Evolutionary conservation across 2,113 vertebrate species (phyloP).

Genomic region (Octodon degus): DNA sequence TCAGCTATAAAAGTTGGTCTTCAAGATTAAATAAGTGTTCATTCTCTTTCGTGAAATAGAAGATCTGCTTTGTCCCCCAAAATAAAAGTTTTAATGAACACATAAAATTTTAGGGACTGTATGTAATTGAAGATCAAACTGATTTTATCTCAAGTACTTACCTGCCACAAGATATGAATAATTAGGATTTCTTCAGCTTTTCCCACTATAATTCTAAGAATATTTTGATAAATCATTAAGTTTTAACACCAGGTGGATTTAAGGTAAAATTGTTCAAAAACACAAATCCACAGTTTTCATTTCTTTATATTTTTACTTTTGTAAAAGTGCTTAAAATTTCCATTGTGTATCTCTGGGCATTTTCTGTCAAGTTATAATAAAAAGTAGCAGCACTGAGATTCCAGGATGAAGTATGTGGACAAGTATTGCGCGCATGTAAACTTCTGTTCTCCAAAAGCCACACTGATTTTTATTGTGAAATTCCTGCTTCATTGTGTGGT

Average conservation of each 20-base stretch:
- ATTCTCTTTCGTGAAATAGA: constrained; percentile 35
- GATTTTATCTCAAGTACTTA: background rate
- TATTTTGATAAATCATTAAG: constrained; percentile 11
- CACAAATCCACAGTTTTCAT: constrained; percentile 47
- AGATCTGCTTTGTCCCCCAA: constrained; percentile 38
- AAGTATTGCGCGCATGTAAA: background rate
- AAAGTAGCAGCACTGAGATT: constrained; percentile 39
- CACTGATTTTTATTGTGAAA: constrained; percentile 57
- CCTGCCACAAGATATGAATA: background rate
- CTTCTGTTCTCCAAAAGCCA: constrained; percentile 24
- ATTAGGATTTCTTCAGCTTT: constrained; percentile 27
- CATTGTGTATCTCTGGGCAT: constrained; percentile 68
- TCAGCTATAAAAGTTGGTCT: constrained; percentile 50
- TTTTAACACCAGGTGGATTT: constrained; percentile 29
- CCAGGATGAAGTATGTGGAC: constrained; percentile 11
- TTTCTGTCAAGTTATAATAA: constrained; percentile 70
- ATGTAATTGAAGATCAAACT: background rate
- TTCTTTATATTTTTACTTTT: constrained; percentile 69
- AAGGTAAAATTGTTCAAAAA: constrained; percentile 35
- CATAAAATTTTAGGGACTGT: background rate
- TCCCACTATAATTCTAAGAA: background rate
- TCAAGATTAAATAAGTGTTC: constrained; percentile 47
- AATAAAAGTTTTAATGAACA: constrained; percentile 37
- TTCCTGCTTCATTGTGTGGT: constrained; percentile 32
- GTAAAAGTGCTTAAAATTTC: constrained; percentile 70